Evolutionary conservation across 2,888 invertebrate genomes (phyloP).

Genomic region (Scelioninae gen. 2): DNA sequence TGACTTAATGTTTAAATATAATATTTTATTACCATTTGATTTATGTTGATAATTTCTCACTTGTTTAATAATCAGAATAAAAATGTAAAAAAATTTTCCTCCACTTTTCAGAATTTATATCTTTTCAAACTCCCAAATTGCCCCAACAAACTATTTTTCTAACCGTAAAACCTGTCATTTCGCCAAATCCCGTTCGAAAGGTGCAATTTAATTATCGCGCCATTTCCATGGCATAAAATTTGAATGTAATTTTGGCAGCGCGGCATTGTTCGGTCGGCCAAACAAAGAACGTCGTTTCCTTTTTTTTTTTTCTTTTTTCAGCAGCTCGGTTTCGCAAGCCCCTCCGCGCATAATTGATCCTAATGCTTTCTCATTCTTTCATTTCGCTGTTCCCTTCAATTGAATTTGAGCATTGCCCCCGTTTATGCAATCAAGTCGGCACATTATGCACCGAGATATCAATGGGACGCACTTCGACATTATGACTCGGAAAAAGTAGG

Average conservation of each 20-base stretch:
- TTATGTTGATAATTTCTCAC: too few relatives aligned
- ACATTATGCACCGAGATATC: slow-evolving; percentile 47
- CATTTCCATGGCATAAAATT: slow-evolving; percentile 20
- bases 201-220: slow-evolving; percentile 18
- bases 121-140: too few relatives aligned
- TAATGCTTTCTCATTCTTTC: slow-evolving; percentile 18
- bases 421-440: slow-evolving; percentile 47
- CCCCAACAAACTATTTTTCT: too few relatives aligned
- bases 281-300: slow-evolving; percentile 27
- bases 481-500: slow-evolving; percentile 55
- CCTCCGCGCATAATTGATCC: slow-evolving; percentile 13
- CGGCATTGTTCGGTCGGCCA: slow-evolving; percentile 28
- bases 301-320: background rate
- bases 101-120: too few relatives aligned
- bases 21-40: too few relatives aligned
- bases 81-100: too few relatives aligned
- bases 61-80: too few relatives aligned
- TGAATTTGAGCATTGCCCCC: slow-evolving; percentile 36
- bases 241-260: slow-evolving; percentile 36
- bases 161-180: too few relatives aligned
- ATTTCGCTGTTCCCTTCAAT: slow-evolving; percentile 26
- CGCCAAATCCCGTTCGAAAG: too few relatives aligned
- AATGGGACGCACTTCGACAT: slow-evolving; percentile 54
- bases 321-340: background rate
- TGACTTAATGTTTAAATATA: too few relatives aligned